Percentiles rank a stretch among this genome's conserved stretches.
These are phyloP conservation scores for Hydrotaea diabolus DNA, from an alignment of 2,888 invertebrate genomes.

Conservation along the genomic window DNA sequence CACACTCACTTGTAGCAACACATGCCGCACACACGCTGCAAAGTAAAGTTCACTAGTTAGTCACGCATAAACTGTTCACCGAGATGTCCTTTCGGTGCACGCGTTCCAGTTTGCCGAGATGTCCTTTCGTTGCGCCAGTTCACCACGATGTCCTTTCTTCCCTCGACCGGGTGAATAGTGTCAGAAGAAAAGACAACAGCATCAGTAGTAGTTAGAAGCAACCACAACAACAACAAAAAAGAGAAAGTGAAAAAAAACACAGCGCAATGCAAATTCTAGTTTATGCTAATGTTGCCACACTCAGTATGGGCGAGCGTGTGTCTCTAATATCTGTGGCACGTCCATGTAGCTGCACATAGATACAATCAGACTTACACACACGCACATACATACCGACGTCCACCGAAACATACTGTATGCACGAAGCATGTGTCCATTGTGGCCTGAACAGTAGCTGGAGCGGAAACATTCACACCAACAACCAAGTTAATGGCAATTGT, in stretches of 20 bases:
- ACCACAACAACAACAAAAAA: no score
- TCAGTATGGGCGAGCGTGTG: neutral
- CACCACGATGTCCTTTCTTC: neutral
- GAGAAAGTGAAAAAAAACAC: neutral
- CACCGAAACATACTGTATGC: no score
- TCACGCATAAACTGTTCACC: constrained; percentile 54
- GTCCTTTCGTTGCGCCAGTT: neutral
- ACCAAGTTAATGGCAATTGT: constrained; percentile 23
- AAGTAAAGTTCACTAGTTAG: constrained; percentile 47
- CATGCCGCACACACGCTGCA: neutral
- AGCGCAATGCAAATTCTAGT: constrained; percentile 28
- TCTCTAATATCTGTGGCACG: neutral
- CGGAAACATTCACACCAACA: neutral
- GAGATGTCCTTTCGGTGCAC: constrained; percentile 2
- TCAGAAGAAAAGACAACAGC: neutral
- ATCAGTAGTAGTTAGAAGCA: neutral
- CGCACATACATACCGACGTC: no score
- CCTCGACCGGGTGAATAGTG: neutral
- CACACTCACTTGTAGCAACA: neutral
- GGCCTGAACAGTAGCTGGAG: neutral
- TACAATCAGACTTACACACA: neutral
- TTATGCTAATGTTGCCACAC: constrained; percentile 30
- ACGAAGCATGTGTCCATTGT: neutral
- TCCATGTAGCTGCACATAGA: neutral
- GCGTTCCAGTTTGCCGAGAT: neutral